Percentiles rank a stretch among this genome's conserved stretches.
phyloP scores from a whole-genome alignment of 2,113 vertebrate species.

The Serilophus lunatus region DNA sequence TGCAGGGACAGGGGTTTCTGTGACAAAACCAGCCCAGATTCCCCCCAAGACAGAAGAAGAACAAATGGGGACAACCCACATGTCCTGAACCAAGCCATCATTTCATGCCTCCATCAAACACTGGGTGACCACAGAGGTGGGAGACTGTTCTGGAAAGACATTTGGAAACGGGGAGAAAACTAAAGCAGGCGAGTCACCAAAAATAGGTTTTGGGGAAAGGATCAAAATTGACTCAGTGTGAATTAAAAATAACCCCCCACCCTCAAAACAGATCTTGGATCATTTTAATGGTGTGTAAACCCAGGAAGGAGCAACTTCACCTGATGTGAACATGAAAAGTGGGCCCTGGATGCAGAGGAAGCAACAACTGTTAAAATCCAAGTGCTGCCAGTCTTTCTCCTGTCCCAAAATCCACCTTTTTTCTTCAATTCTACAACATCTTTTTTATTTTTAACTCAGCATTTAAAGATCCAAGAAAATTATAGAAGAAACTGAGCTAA shows the following conservation, averaged over 20 bases:
- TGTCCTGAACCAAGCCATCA: neutral
- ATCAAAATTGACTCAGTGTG: neutral
- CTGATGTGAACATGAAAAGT: neutral
- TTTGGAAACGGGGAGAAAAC: neutral
- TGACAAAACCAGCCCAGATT: neutral
- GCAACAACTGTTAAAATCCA: neutral
- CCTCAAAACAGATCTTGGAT: neutral
- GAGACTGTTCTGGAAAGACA: neutral
- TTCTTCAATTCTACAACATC: neutral
- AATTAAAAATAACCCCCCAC: neutral
- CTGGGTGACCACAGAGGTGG: neutral
- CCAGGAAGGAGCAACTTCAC: neutral
- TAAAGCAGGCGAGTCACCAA: neutral
- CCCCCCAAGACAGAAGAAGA: neutral
- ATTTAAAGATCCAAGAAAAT: neutral
- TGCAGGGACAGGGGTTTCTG: neutral
- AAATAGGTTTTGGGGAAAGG: neutral
- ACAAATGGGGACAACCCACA: neutral
- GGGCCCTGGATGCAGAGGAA: neutral
- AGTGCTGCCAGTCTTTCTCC: neutral
- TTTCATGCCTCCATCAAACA: neutral
- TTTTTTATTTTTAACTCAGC: neutral
- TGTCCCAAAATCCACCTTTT: neutral
- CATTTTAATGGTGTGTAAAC: neutral
- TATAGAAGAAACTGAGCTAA: neutral